Percentiles rank a stretch among this genome's conserved stretches.
Evolutionary conservation across 1,140 invertebrate species (phyloP).

Genomic region (Drosophila obscura): DNA sequence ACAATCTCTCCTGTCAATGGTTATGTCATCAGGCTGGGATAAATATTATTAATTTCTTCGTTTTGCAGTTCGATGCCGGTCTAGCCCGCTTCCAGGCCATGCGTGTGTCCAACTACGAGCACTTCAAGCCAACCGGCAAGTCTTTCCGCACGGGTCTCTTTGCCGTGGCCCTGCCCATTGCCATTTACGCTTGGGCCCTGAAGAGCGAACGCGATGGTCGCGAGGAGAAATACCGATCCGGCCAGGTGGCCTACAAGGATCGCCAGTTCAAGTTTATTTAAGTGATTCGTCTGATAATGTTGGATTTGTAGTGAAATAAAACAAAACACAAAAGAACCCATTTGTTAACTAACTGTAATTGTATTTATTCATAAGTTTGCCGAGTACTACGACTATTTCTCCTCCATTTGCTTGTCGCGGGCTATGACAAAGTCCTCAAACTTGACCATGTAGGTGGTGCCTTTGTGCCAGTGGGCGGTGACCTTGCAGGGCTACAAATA

Average conservation of each 20-base stretch:
- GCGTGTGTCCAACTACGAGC: slow-evolving; percentile 86
- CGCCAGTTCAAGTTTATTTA: slow-evolving; percentile 86
- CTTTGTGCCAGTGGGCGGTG: slow-evolving; percentile 99
- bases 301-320: slow-evolving; percentile 56
- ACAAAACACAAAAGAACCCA: slow-evolving; percentile 26
- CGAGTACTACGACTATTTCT: slow-evolving; percentile 85
- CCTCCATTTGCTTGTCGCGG: slow-evolving; percentile 96
- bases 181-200: slow-evolving; percentile 85
- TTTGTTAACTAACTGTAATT: slow-evolving; percentile 20
- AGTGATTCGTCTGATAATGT: slow-evolving; percentile 29
- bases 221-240: slow-evolving; percentile 87
- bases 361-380: not conserved
- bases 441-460: slow-evolving; percentile 99
- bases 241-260: slow-evolving; percentile 89
- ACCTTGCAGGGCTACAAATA: slow-evolving; percentile 95
- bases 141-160: slow-evolving; percentile 85
- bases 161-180: slow-evolving; percentile 86
- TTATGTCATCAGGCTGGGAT: slow-evolving; percentile 79
- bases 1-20: slow-evolving; percentile 32
- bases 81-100: slow-evolving; percentile 89
- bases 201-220: slow-evolving; percentile 85
- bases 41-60: slow-evolving; percentile 18
- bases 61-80: slow-evolving; percentile 89
- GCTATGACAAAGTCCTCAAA: slow-evolving; percentile 97
- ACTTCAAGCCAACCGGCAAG: slow-evolving; percentile 88